Base-by-base conservation (phyloP, 2,888 invertebrate species). In the Rambutsinella grinnellia region DNA sequence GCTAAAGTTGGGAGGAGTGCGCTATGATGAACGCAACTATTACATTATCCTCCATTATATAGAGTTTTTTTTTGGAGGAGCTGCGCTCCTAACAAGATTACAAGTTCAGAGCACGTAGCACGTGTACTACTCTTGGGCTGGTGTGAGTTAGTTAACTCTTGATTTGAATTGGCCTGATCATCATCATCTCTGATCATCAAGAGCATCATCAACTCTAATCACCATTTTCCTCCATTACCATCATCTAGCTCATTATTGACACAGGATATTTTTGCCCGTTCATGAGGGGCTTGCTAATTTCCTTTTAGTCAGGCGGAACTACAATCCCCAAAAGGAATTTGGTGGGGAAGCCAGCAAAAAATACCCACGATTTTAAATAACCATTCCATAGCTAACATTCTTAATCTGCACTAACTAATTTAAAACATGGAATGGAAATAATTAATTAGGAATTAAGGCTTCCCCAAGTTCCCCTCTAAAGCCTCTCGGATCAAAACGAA, bases 91-190 rank as follows among this genome's bases (percentile, higher is more conserved):
- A 72, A 72, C 72, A 72, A 72, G 72, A 72, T 72, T 72, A 72
- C 72, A 65, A 72, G 72, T 72, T 72, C 72, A 72, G 72, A 72
- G 72, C 72, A 72, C 72, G 72, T 72, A 72, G 72, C 21, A 44
- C 47, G 54, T n/a, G n/a, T n/a, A n/a, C 47, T 51, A 63, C 71
- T 66, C 72, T 60, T 58, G 63, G 60, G 58, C 60, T 72, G 72
- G 72, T 72, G 72, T 72, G 65, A 72, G 72, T 72, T 72, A 72
- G 72, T 72, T 72, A 72, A 72, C 72, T 72, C 72, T 72, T 72
- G 72, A 72, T 72, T 66, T 72, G 72, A 72, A 72, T 72, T 66
- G 72, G 72, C 65, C 72, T 66, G 72, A 72, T 72, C 65, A 72
- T 72, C 65, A 71, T 71, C 46, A 71, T 54, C 36, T 17, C 13